These are phyloP conservation scores for Dicyrtoma fusca DNA, from an alignment of 2,888 invertebrate genomes.

Conservation along the genomic window DNA sequence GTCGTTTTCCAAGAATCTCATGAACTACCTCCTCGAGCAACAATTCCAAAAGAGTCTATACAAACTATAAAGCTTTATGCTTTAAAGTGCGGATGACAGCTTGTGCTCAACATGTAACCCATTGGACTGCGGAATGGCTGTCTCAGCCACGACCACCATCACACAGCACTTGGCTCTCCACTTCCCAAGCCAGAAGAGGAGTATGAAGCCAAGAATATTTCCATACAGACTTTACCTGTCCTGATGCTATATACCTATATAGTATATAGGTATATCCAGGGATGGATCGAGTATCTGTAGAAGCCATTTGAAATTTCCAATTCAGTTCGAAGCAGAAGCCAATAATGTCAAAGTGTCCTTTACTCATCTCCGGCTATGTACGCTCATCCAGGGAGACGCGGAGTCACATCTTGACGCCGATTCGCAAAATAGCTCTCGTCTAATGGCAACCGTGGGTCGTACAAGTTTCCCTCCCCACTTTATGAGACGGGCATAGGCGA, in stretches of 20 bases:
- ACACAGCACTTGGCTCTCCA: not conserved
- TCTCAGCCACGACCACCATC: not conserved
- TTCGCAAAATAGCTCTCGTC: conserved; percentile 21
- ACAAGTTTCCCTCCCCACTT: conserved; percentile 9
- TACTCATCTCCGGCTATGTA: conserved; percentile 22
- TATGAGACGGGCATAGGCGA: not conserved
- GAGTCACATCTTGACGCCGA: not conserved
- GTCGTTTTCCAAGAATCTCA: too few species aligned
- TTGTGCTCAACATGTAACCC: too few species aligned
- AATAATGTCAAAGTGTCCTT: conserved; percentile 42
- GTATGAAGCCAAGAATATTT: too few species aligned
- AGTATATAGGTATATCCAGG: not conserved
- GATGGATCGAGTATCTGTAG: not conserved
- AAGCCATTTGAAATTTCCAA: conserved; percentile 18
- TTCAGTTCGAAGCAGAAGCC: conserved; percentile 36
- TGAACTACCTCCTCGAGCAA: too few species aligned
- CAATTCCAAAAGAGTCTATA: too few species aligned
- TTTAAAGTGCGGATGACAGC: too few species aligned
- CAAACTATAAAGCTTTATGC: too few species aligned
- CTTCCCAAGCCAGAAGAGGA: too few species aligned
- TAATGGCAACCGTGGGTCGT: conserved; percentile 18
- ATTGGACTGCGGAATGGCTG: not conserved
- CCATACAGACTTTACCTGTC: not conserved
- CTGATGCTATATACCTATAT: not conserved
- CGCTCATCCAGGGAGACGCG: conserved; percentile 11